Base-by-base conservation (phyloP, 2,113 vertebrate genomes). In the Leiothrix lutea region DNA sequence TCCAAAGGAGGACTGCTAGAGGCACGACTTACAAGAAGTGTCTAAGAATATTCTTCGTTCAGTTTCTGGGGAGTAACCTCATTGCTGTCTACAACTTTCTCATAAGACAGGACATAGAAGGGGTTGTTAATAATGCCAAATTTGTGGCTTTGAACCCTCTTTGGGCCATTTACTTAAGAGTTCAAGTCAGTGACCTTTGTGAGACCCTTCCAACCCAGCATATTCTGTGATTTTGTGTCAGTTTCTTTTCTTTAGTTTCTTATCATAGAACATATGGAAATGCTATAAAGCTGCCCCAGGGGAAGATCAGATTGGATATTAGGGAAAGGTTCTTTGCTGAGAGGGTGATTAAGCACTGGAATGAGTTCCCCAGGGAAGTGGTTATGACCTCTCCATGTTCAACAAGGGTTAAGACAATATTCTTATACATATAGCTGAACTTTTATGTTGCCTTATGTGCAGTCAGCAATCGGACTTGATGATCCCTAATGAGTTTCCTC, bases 1-100 rank as follows among this genome's bases (percentile, higher is more conserved):
- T 57, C 16, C 36, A 38, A 38, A 38, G 36, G 36, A 38, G 36
- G 36, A 38, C 36, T 38, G 36, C 36, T 38, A 38, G 36, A 38
- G 7, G 16, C 7, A 26, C 17, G 10, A 67, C 11, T 47, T 67
- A 47, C 0, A 0, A 57, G 45, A 74, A n/a, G n/a, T n/a, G n/a
- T n/a, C n/a, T n/a, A n/a, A 58, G 19, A 35, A 31, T 56, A 50
- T 11, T 58, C 60, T 45, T 60, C 38, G 9, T 11, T 70, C 14
- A n/a, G 11, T 35, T 70, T 78, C 12, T 45, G 29, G 57, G 18
- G 28, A 51, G n/a, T 47, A 12, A 77, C 24, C 9, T 60, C n/a
- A 38, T 38, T 38, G 3, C 14, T 70, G 17, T 47, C 62, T 57
- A 26, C 11, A 75, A 6, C 19, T 66, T 83, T 22, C 12, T 66